A percentile compares a stretch with the other conserved stretches of the same genome.
Evolutionary conservation across 2,888 invertebrate species (phyloP).

Genomic region (Aleiodes alternator): DNA sequence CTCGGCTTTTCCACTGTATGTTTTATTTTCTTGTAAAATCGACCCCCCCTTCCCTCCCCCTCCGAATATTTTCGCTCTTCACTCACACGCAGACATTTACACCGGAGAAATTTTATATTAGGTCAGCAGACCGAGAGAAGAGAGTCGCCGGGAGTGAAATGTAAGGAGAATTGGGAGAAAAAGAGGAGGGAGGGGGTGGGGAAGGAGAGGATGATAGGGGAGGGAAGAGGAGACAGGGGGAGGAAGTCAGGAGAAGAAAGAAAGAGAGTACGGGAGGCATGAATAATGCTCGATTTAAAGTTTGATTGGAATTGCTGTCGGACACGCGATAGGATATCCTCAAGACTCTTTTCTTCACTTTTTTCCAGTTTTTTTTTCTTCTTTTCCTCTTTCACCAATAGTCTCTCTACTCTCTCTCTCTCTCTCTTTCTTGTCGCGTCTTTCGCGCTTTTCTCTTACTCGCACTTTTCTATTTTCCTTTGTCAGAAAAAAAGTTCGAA

Average conservation of each 20-base stretch:
- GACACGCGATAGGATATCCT: slow-evolving; percentile 45
- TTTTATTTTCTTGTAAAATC: slow-evolving; percentile 29
- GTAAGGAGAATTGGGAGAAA: slow-evolving; percentile 16
- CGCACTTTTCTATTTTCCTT: slow-evolving; percentile 31
- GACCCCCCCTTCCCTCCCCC: slow-evolving; percentile 7
- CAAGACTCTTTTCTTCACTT: slow-evolving; percentile 15
- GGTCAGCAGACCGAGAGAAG: slow-evolving; percentile 34
- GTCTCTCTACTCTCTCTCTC: not conserved
- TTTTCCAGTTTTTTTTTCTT: slow-evolving; percentile 7
- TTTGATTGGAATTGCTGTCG: slow-evolving; percentile 50
- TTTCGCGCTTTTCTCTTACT: not conserved
- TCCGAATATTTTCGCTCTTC: not conserved
- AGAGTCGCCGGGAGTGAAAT: slow-evolving; percentile 25
- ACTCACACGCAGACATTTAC: slow-evolving; percentile 25
- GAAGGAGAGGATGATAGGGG: no score
- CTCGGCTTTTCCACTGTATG: slow-evolving; percentile 22
- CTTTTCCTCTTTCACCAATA: slow-evolving; percentile 24
- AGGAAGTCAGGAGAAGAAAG: not conserved
- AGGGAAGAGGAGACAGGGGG: no score
- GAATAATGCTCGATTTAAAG: slow-evolving; percentile 51
- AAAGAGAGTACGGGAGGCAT: slow-evolving; percentile 36
- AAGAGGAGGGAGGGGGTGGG: not conserved
- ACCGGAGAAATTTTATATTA: slow-evolving; percentile 44
- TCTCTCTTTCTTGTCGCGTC: slow-evolving; percentile 10
- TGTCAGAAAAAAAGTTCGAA: slow-evolving; percentile 20